These are phyloP conservation scores for Quadroppia sp. DNA, from an alignment of 2,888 invertebrate genomes.

Conservation along the genomic window DNA sequence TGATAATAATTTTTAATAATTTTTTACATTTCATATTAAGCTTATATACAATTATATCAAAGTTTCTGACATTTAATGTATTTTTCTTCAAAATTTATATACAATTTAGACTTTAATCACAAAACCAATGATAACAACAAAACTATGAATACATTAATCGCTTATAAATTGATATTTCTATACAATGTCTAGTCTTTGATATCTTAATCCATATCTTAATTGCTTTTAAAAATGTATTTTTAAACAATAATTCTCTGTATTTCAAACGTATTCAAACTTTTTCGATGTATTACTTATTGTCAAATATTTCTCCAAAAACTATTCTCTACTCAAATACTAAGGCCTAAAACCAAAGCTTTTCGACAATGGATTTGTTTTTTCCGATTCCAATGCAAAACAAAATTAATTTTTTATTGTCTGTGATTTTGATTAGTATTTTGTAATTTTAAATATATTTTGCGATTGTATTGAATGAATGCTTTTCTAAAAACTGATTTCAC, in stretches of 20 bases:
- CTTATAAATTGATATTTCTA: too few relatives aligned
- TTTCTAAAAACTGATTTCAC: neutral
- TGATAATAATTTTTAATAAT: neutral
- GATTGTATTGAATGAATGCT: neutral
- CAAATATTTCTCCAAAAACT: neutral
- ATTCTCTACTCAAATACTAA: neutral
- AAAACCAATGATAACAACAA: too few relatives aligned
- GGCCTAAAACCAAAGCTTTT: slow-evolving; percentile 7
- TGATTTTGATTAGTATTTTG: neutral
- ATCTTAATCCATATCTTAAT: neutral
- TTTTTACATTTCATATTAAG: neutral
- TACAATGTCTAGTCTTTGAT: neutral
- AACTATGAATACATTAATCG: too few relatives aligned
- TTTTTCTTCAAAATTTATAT: slow-evolving; percentile 6
- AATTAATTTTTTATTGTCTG: neutral
- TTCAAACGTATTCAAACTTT: neutral
- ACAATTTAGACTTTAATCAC: neutral
- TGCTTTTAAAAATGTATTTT: neutral
- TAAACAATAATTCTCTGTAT: neutral
- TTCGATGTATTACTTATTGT: neutral
- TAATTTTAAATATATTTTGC: neutral
- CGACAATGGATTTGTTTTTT: neutral
- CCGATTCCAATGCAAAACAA: neutral
- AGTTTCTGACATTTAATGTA: neutral
- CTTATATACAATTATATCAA: slow-evolving; percentile 10